Evolutionary conservation across 2,888 invertebrate species (phyloP).

Genomic region (Sericinus montela): DNA sequence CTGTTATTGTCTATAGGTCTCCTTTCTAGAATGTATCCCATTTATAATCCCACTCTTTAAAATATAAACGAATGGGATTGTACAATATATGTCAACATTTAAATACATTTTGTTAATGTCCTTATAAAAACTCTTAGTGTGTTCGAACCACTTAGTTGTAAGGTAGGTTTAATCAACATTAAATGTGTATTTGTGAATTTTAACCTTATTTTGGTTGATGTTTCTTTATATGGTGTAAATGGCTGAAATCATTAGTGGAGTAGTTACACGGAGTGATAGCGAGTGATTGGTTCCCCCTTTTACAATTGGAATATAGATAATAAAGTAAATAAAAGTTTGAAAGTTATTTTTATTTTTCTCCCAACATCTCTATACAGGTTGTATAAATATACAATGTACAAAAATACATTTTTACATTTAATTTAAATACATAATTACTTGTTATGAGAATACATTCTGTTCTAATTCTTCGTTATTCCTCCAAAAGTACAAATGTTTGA

Average conservation of each 20-base stretch:
- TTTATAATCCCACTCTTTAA: not conserved
- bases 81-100: conserved; percentile 7
- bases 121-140: conserved; percentile 38
- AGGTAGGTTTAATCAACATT: conserved; percentile 72
- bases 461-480: not conserved
- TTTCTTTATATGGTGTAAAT: conserved; percentile 75
- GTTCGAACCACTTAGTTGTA: conserved; percentile 50
- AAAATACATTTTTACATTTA: conserved; percentile 35
- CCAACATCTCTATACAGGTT: conserved; percentile 28
- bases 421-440: conserved; percentile 17
- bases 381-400: conserved; percentile 57
- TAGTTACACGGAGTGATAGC: conserved; percentile 73
- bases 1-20: conserved; percentile 38
- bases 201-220: conserved; percentile 73
- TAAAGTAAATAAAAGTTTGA: conserved; percentile 74
- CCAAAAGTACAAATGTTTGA: conserved; percentile 10
- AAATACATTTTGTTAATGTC: conserved; percentile 27
- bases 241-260: conserved; percentile 69
- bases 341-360: conserved; percentile 52
- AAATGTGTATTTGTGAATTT: conserved; percentile 79
- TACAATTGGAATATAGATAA: conserved; percentile 78
- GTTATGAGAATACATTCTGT: not conserved
- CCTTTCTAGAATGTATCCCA: conserved; percentile 32
- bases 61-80: conserved; percentile 24
- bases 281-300: conserved; percentile 73